Evolutionary conservation across 2,888 invertebrate genomes (phyloP).

Genomic region (Prionchulus punctatus): DNA sequence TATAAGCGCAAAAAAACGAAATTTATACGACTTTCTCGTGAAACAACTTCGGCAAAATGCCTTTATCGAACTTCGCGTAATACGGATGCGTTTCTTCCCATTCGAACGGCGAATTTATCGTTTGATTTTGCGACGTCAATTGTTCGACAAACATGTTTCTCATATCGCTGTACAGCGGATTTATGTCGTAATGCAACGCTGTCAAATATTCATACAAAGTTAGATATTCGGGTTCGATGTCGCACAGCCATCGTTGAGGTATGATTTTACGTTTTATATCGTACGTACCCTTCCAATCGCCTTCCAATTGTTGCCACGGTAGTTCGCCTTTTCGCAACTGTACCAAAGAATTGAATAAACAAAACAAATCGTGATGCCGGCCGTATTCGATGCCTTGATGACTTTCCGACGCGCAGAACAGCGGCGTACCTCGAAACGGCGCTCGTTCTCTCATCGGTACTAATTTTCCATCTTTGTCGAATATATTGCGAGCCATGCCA

Average conservation of each 20-base stretch:
- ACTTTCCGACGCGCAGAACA: background rate
- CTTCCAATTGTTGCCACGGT: background rate
- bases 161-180: background rate
- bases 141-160: background rate
- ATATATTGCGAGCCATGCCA: background rate
- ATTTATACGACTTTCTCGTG: no score
- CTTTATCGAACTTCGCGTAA: background rate
- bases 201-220: background rate
- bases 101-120: background rate
- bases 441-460: background rate
- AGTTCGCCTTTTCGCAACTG: background rate
- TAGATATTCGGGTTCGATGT: background rate
- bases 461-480: background rate
- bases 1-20: no score
- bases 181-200: background rate
- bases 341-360: background rate
- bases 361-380: background rate
- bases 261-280: background rate
- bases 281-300: background rate
- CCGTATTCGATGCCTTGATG: background rate
- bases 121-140: background rate
- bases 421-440: background rate
- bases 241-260: background rate
- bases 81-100: background rate
- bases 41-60: background rate